These are phyloP conservation scores for Standfussiana lucernea DNA, from an alignment of 2,888 invertebrate genomes.

Conservation along the genomic window DNA sequence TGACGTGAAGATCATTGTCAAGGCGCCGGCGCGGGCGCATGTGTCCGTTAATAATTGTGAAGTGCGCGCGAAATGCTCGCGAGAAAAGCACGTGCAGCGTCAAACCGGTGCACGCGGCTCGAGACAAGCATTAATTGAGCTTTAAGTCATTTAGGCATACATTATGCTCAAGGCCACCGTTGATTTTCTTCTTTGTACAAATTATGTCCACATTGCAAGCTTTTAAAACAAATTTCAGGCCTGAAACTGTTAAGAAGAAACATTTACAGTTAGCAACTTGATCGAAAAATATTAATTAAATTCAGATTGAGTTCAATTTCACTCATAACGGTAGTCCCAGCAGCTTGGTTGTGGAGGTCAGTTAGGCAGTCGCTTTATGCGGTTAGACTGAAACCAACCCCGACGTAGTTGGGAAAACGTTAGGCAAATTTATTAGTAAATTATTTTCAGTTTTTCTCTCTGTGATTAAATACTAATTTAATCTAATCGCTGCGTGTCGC, in stretches of 20 bases:
- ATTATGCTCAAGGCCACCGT: background rate
- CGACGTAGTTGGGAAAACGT: background rate
- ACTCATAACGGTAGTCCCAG: background rate
- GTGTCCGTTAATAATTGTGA: conserved; percentile 71
- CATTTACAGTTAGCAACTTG: background rate
- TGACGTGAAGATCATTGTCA: conserved; percentile 83
- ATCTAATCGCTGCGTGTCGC: no score
- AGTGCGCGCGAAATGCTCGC: conserved; percentile 72
- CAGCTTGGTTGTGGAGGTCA: background rate
- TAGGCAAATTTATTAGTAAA: background rate
- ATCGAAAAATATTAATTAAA: background rate
- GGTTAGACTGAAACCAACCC: background rate
- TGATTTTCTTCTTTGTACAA: conserved; percentile 19
- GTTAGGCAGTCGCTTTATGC: background rate
- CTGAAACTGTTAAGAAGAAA: background rate
- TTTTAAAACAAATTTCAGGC: background rate
- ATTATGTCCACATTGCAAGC: background rate
- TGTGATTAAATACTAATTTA: conserved; percentile 15
- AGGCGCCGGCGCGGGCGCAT: conserved; percentile 74
- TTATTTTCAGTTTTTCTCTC: background rate
- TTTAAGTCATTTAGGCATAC: conserved; percentile 20
- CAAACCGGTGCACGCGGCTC: conserved; percentile 62
- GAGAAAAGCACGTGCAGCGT: conserved; percentile 65
- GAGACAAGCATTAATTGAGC: conserved; percentile 46
- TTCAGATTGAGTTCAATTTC: background rate